phyloP scores from a whole-genome alignment of 2,797 vertebrate species.

The Centropyge bicolor region DNA sequence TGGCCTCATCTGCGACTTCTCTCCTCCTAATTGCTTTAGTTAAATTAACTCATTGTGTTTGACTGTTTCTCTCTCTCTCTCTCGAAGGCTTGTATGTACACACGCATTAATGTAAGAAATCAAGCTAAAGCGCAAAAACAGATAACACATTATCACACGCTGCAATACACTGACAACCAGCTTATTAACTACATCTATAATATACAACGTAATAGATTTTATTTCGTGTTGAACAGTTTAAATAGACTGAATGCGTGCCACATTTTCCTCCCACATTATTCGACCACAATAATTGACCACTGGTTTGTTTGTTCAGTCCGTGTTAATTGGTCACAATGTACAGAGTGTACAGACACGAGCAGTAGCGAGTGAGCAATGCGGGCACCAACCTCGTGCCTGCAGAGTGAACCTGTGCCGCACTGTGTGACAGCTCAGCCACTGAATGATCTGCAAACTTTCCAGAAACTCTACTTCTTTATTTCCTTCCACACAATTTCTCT shows the following conservation, averaged over 20 bases:
- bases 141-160: constrained; percentile 3
- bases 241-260: constrained; percentile 5
- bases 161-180: constrained; percentile 13
- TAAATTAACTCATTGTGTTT: constrained; percentile 57
- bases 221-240: neutral
- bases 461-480: neutral
- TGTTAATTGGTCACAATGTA: constrained; percentile 20
- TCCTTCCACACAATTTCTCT: neutral
- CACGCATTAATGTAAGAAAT: constrained; percentile 28
- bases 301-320: constrained; percentile 4
- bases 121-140: constrained; percentile 21
- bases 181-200: neutral
- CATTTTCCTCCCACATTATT: neutral
- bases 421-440: neutral
- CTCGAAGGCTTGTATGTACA: constrained; percentile 13
- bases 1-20: constrained; percentile 43
- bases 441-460: constrained; percentile 1
- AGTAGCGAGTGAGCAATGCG: neutral
- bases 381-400: constrained; percentile 4
- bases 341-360: constrained; percentile 11
- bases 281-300: neutral
- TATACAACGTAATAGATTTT: neutral
- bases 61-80: constrained; percentile 33
- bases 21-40: constrained; percentile 64
- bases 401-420: neutral